A percentile compares a stretch with the other conserved stretches of the same genome.
phyloP scores from a whole-genome alignment of 2,888 invertebrate species.

The Melitaea athalia region DNA sequence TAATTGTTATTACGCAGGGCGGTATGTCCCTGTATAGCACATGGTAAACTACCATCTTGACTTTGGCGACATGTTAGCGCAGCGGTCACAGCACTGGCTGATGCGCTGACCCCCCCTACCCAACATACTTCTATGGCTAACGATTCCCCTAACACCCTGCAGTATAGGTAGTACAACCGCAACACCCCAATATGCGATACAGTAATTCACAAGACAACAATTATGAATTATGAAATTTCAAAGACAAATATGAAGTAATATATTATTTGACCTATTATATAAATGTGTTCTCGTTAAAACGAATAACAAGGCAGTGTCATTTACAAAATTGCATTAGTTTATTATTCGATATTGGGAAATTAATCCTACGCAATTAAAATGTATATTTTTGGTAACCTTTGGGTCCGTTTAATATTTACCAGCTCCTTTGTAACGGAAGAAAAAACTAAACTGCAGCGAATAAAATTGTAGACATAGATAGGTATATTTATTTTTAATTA shows the following conservation, averaged over 20 bases:
- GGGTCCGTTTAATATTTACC: constrained; percentile 25
- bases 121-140: no score
- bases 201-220: neutral
- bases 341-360: constrained; percentile 35
- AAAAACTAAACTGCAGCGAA: constrained; percentile 14
- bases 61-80: no score
- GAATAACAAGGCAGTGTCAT: constrained; percentile 29
- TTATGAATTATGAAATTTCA: constrained; percentile 1
- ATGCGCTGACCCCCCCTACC: no score
- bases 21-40: no score
- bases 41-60: no score
- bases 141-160: no score
- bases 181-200: neutral
- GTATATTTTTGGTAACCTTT: constrained; percentile 34
- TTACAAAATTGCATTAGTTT: constrained; percentile 34
- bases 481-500: constrained; percentile 2
- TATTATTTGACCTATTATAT: neutral
- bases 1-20: no score
- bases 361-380: constrained; percentile 36
- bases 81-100: no score
- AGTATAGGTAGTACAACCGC: no score
- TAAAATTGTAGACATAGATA: constrained; percentile 15
- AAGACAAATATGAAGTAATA: constrained; percentile 8
- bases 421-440: constrained; percentile 25
- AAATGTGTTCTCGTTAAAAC: constrained; percentile 12